Percentiles rank a stretch among this genome's conserved stretches.
phyloP scores from a whole-genome alignment of 2,888 invertebrate species.

The Drosophila setosimentum region DNA sequence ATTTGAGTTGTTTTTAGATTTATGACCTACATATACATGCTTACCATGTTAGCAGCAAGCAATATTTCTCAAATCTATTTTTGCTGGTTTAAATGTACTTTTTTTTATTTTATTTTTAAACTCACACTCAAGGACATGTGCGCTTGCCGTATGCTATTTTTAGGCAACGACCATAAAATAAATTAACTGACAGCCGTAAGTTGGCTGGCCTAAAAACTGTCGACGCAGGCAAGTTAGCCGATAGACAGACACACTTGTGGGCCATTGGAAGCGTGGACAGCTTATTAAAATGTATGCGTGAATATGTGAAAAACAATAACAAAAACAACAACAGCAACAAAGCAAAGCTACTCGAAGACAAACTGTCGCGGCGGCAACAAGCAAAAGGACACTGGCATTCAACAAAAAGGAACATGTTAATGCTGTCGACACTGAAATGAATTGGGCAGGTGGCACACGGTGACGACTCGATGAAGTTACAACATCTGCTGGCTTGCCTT shows the following conservation, averaged over 20 bases:
- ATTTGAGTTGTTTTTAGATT: background rate
- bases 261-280: conserved; percentile 61
- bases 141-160: conserved; percentile 53
- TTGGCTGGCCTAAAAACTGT: conserved; percentile 14
- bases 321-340: conserved; percentile 14
- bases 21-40: conserved; percentile 4
- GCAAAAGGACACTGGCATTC: conserved; percentile 27
- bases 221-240: conserved; percentile 31
- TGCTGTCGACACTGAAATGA: conserved; percentile 50
- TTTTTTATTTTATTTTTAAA: conserved; percentile 67
- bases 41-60: background rate
- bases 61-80: conserved; percentile 49
- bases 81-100: conserved; percentile 60
- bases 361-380: conserved; percentile 26
- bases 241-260: conserved; percentile 30
- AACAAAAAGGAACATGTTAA: conserved; percentile 62
- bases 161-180: conserved; percentile 36
- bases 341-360: conserved; percentile 27
- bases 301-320: conserved; percentile 36
- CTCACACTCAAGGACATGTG: conserved; percentile 67
- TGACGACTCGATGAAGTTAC: conserved; percentile 50
- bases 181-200: conserved; percentile 19
- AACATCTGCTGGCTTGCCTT: conserved; percentile 57
- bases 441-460: conserved; percentile 47
- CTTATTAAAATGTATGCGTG: conserved; percentile 75